Base-by-base conservation (phyloP, 92 coral and sea anemone species). In the Palythoa heliodiscus region DNA sequence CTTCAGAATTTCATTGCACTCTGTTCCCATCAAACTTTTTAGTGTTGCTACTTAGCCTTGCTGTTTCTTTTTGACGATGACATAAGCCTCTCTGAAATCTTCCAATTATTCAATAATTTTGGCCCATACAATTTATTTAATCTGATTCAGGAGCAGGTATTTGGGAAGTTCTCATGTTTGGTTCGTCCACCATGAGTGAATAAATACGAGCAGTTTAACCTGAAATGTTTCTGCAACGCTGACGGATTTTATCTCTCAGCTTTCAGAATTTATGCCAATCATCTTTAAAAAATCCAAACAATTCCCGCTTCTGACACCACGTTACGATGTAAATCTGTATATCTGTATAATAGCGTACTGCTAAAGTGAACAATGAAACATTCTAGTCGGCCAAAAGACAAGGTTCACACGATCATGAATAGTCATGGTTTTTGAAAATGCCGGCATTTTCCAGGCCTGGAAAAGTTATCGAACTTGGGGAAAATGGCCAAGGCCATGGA, bases 1-100 rank as follows among this genome's bases (percentile, higher is more conserved):
- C 66, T 83, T 83, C 12, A 83, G 40, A 15, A 83, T 83, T 38
- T 83, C 87, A 0, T 83, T 29, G 35, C 35, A 29, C 35, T 29
- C 35, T 29, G 35, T 29, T 29, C 35, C 35, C 35, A 29, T 29
- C 23, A 83, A 17, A 52, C 87, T 70, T 83, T 83, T 83, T 24
- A 83, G 68, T 19, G 22, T 60, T 60, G 68, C 22, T 14, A 60
- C 68, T 60, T 60, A 1, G 22, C 2, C 22, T 71, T 11, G n/a
- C 54, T 76, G 1, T 1, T 76, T 39, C 63, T 76, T 76, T 39
- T 76, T 76, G 82, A 16, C 57, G 57, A 52, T 12, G 5, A 11
- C 54, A 22, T 76, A 76, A 11, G 71, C 71, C 71, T 76, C 82
- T 40, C 61, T 15, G 37, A 76, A 14, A 76, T 76, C 61, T 2